A percentile compares a stretch with the other conserved stretches of the same genome.
Conservation (phyloP, 2,888 invertebrate species). For the Andrena camellia region DNA sequence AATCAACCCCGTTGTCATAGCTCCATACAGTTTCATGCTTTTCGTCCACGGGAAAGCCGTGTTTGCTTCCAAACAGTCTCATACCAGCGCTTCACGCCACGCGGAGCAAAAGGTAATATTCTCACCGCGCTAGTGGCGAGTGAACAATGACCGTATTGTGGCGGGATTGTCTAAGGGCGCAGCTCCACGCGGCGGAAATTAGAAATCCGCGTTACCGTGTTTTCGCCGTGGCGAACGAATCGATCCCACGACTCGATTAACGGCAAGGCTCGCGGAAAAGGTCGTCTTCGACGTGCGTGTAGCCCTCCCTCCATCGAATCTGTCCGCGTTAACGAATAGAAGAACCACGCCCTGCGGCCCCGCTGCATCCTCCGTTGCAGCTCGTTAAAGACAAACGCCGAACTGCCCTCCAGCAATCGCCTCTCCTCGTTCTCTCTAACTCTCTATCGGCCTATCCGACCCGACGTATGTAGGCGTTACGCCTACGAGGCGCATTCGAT, state of each 20-base stretch:
- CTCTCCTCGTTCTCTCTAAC: constrained; percentile 14
- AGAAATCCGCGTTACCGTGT: constrained; percentile 40
- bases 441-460: constrained; percentile 1
- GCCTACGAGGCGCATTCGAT: constrained; percentile 54
- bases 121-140: constrained; percentile 23
- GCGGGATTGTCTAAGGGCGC: constrained; percentile 32
- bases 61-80: background rate
- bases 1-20: no score
- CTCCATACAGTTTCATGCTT: background rate
- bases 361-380: constrained; percentile 44
- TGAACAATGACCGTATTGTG: constrained; percentile 54
- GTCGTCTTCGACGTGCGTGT: constrained; percentile 60
- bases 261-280: constrained; percentile 60
- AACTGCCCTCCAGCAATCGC: constrained; percentile 67
- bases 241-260: constrained; percentile 64
- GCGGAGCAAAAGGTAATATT: constrained; percentile 37
- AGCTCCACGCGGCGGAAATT: constrained; percentile 32
- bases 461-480: constrained; percentile 70
- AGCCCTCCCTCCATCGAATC: constrained; percentile 73
- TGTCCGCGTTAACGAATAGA: constrained; percentile 79
- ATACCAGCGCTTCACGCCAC: background rate
- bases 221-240: constrained; percentile 24
- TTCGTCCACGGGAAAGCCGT: background rate
- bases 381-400: constrained; percentile 75
- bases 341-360: constrained; percentile 80